Base-by-base conservation (phyloP, 2,888 invertebrate species). In the Priocnemis perturbator region DNA sequence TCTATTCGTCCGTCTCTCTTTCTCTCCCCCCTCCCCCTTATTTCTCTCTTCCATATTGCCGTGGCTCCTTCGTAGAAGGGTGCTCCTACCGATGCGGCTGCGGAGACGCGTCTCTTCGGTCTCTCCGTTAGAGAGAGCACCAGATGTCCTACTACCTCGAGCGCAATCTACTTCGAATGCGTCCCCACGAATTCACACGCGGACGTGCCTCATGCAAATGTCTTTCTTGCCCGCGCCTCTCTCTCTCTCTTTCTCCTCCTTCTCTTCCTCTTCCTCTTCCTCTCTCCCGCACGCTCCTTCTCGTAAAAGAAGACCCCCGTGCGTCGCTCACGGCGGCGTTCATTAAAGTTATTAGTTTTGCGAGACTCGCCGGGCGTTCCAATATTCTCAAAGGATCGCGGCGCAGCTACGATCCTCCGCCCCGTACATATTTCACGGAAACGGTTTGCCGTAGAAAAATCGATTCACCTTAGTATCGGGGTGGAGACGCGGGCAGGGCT, bases 301-400 rank as follows among this genome's bases (percentile, higher is more conserved):
- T 61, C 64, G 64, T 62, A 69, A 78, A 79, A 76, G 76, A 76
- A 69, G 74, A 79, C 58, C 65, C 61, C 57, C 57, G 57, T 62
- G 62, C 66, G 55, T 50, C 37, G 37, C 37, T 37, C 37, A 37
- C 17, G 23, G 68, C 66, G 77, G 68, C 66, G 77, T 79, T 79
- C 79, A 79, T 79, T 79, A 79, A 77, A 75, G 73, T 79, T 79
- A 79, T 79, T 79, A 79, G 77, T 79, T 79, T 77, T 71, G 72
- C 65, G 71, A 73, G 71, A 76, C 71, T 67, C 69, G 60, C 20
- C 58, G 67, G 64, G 47, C 71, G 66, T 64, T 67, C 68, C 72
- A 30, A 70, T 77, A 72, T 69, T 55, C 69, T 77, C 76, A 76
- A 74, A 78, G 73, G 71, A 71, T 68, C 57, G 68, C 57, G 59